Conservation (phyloP, 2,797 vertebrate species). For the Darevskia nairensis region DNA sequence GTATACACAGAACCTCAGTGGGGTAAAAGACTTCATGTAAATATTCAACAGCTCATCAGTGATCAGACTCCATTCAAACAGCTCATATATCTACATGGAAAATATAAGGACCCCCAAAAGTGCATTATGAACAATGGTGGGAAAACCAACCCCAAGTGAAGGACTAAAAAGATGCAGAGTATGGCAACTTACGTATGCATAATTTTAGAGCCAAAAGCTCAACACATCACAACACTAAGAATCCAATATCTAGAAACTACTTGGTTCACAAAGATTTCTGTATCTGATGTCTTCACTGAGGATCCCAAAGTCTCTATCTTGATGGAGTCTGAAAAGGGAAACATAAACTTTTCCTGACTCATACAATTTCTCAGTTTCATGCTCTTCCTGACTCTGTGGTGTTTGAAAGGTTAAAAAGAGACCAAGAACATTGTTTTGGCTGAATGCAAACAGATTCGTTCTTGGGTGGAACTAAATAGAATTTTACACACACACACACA, state of each 20-base stretch:
- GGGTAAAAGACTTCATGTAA: slow-evolving; percentile 1
- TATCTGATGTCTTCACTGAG: background rate
- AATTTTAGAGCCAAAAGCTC: background rate
- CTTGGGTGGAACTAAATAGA: slow-evolving; percentile 49
- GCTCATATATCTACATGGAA: slow-evolving; percentile 33
- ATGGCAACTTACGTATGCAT: background rate
- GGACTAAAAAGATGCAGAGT: slow-evolving; percentile 45
- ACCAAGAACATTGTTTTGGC: slow-evolving; percentile 24
- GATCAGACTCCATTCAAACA: accelerated
- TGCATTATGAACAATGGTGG: slow-evolving; percentile 21
- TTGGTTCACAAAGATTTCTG: slow-evolving; percentile 3
- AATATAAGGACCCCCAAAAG: slow-evolving; percentile 33
- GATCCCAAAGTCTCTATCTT: slow-evolving; percentile 2
- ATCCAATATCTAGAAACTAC: slow-evolving; percentile 36
- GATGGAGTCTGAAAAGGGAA: background rate
- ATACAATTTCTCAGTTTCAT: slow-evolving; percentile 5
- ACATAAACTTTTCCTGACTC: background rate
- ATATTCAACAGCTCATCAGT: background rate
- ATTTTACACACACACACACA: background rate
- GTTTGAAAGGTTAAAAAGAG: background rate
- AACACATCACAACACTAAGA: background rate
- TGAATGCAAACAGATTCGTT: slow-evolving; percentile 42
- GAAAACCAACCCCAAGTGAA: slow-evolving; percentile 10
- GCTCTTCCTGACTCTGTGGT: background rate
- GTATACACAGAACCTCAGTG: background rate